Base-by-base conservation (phyloP, 2,888 invertebrate genomes). In the Pristionchus entomophagus region DNA sequence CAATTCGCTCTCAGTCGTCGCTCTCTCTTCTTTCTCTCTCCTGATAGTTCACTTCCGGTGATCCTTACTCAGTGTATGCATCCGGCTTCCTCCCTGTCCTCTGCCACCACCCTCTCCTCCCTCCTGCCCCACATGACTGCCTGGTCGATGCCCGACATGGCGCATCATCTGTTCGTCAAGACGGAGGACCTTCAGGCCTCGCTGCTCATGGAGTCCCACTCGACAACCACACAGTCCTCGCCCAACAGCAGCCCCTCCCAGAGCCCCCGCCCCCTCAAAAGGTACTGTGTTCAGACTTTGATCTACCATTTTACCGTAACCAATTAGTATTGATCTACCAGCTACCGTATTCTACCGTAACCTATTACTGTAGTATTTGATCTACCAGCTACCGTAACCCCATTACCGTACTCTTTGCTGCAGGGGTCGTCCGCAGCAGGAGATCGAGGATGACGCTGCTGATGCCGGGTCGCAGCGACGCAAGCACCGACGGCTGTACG, bases 351-450 rank as follows among this genome's bases (percentile, higher is more conserved):
- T 38, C 26, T 77, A 59, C 59, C 59, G 65, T 65, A 29, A 17
- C 65, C 59, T 65, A 6, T n/a, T 65, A 5, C 26, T 32, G 19
- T 65, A 6, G 45, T 45, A 14, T 45, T 19, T 62, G 2, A 62
- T n/a, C 26, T 17, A 62, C 69, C 19, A 69, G 26, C 10, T 45
- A 45, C 41, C n/a, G 45, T 45, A 45, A 10, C 45, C 45, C 45
- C 8, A 3, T n/a, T 73, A 78, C 49, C 26, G 45, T 78, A 51
- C 2, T 19, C 49, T 49, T 32, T 0, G 22, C 10, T 73, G 19
- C 84, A 69, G 90, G 35, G 90, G 90, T 22, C 88, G 90, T n/a
- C 90, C 90, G 49, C 90, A 90, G 84, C 90, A 90, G 86, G 88
- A 89, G 32, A 89, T 90, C 77, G 69, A 69, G 2, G 88, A 88